Base-by-base conservation (phyloP, 2,888 invertebrate species). In the Frankliniella fusca region DNA sequence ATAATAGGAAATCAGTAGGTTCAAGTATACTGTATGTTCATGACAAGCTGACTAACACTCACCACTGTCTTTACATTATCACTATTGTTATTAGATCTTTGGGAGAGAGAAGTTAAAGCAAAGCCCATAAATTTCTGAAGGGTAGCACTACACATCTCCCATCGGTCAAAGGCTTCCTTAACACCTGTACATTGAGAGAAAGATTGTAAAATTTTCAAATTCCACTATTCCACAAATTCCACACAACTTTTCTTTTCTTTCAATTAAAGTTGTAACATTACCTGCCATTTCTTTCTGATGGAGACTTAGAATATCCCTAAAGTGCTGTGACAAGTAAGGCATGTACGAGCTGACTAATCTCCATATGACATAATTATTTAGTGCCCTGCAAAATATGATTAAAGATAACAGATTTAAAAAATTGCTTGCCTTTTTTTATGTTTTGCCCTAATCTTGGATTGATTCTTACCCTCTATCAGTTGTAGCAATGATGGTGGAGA, bases 351-450 rank as follows among this genome's bases (percentile, higher is more conserved):
- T 87, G 3, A 90, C 89, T 76, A 92, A 86, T 48, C 89, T 89
- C 92, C 92, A 92, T 84, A 91, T 90, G 83, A 85, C 83, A 86
- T 91, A 92, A 85, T 91, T 90, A 86, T 92, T 92, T 84, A 91
- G 86, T 18, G 89, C 89, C 83, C 90, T 90, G 85, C 50, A 83
- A 82, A 80, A 81, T 80, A 80, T 49, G 27, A 80, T 80, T 27
- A 12, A 83, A 54, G 82, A 82, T 65, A 9, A 49, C 18, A 38
- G 28, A 48, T 10, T 54, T 48, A 23, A 80, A 48, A 10, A 50
- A 18, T 9, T 28, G 27, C 49, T 48, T 27, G 81, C 80, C 3
- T 49, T 20, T 38, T 23, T 79, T 18, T 48, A 7, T 18, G 20
- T 23, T 27, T 38, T n/a, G 9, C 12, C 0, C 20, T n/a, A 2